Percentiles rank a stretch among this genome's conserved stretches.
Conservation (phyloP, 2,113 vertebrate genomes). For the Odocoileus virginianus region DNA sequence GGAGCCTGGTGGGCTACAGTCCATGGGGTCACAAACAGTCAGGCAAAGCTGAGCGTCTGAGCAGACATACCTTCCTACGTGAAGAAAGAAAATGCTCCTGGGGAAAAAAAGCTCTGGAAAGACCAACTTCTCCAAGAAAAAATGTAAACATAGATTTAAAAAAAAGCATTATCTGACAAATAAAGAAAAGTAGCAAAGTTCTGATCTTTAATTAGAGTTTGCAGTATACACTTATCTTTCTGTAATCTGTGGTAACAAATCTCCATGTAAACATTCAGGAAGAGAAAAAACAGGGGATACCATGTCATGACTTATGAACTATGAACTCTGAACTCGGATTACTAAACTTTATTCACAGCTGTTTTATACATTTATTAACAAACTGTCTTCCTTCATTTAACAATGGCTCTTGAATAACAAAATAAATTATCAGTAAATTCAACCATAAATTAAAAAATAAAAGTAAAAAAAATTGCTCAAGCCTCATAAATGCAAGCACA, state of each 20-base stretch:
- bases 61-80: background rate
- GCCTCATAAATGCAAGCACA: background rate
- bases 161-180: background rate
- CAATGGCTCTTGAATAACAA: slow-evolving; percentile 28
- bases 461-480: background rate
- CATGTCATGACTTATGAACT: background rate
- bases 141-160: background rate
- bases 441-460: slow-evolving; percentile 44
- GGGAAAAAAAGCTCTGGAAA: background rate
- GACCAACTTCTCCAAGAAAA: background rate
- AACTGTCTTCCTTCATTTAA: slow-evolving; percentile 38
- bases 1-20: background rate
- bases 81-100: background rate
- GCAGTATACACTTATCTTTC: background rate
- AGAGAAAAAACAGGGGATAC: slow-evolving; percentile 6
- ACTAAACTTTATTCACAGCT: background rate
- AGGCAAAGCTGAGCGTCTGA: background rate
- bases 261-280: background rate
- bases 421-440: slow-evolving; percentile 41
- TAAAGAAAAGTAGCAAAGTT: background rate
- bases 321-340: background rate
- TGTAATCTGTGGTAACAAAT: background rate
- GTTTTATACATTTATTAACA: background rate
- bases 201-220: background rate
- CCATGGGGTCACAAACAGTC: background rate